These are phyloP conservation scores for Rhincodon typus DNA, from an alignment of 2,797 vertebrate genomes.

Conservation along the genomic window DNA sequence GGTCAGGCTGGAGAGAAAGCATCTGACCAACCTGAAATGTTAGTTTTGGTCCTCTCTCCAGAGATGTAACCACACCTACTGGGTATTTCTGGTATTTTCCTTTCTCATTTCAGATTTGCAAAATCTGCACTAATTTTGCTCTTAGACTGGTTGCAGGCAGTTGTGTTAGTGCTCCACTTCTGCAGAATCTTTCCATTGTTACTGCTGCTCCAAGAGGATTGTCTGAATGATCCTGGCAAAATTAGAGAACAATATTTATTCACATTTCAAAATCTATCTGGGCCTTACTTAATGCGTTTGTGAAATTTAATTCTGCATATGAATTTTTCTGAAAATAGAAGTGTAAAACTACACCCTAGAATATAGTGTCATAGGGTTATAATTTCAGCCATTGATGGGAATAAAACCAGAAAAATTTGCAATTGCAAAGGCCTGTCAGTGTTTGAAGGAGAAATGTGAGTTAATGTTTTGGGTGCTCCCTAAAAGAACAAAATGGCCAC, in stretches of 20 bases:
- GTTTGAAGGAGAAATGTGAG: constrained; percentile 8
- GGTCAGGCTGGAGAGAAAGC: not conserved
- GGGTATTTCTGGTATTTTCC: not conserved
- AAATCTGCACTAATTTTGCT: not conserved
- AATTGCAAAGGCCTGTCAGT: not conserved
- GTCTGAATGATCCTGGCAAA: constrained; percentile 83
- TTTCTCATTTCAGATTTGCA: not conserved
- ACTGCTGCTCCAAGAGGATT: constrained; percentile 92
- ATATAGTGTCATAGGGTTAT: not conserved
- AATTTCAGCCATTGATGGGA: not conserved
- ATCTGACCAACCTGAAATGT: not conserved
- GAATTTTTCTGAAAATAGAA: not conserved
- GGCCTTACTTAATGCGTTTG: not conserved
- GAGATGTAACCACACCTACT: too few species aligned
- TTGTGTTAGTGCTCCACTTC: not conserved
- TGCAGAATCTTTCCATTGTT: constrained; percentile 51
- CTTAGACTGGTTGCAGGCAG: not conserved
- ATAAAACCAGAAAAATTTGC: not conserved
- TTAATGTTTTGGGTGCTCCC: not conserved
- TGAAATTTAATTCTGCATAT: not conserved
- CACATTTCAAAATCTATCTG: not conserved
- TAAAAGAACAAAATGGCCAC: not conserved
- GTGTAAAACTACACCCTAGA: not conserved
- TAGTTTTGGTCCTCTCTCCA: not conserved
- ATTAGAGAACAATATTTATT: not conserved